A percentile compares a stretch with the other conserved stretches of the same genome.
These are phyloP conservation scores for Lepidocolaptes lacrymiger DNA, from an alignment of 2,797 vertebrate genomes.

Conservation along the genomic window DNA sequence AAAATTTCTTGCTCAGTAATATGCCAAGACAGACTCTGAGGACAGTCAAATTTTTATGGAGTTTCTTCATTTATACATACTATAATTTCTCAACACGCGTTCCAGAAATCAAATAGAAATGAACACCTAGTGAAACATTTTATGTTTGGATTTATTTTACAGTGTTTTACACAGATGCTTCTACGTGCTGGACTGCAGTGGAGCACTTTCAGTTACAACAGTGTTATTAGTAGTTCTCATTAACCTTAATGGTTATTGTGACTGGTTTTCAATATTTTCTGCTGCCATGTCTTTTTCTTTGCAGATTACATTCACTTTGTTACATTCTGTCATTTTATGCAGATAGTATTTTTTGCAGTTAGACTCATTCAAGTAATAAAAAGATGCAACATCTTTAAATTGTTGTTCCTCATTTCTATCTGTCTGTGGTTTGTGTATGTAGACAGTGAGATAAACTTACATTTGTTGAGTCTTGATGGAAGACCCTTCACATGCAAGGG, in stretches of 20 bases:
- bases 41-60: not conserved
- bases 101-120: not conserved
- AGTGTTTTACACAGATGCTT: not conserved
- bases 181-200: not conserved
- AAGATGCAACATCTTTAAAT: not conserved
- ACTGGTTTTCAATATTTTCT: not conserved
- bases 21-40: not conserved
- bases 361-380: not conserved
- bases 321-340: not conserved
- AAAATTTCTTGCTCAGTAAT: not conserved
- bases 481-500: not conserved
- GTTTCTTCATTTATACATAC: not conserved
- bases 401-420: not conserved
- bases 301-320: not conserved
- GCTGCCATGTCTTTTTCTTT: not conserved
- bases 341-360: not conserved
- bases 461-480: not conserved
- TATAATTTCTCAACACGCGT: not conserved
- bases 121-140: not conserved
- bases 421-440: not conserved
- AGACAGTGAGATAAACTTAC: not conserved
- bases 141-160: not conserved
- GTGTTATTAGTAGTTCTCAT: not conserved
- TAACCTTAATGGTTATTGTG: not conserved
- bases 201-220: not conserved